A percentile compares a stretch with the other conserved stretches of the same genome.
Evolutionary conservation across 1,140 invertebrate genomes (phyloP).

Genomic region (Trichonephila clavata): DNA sequence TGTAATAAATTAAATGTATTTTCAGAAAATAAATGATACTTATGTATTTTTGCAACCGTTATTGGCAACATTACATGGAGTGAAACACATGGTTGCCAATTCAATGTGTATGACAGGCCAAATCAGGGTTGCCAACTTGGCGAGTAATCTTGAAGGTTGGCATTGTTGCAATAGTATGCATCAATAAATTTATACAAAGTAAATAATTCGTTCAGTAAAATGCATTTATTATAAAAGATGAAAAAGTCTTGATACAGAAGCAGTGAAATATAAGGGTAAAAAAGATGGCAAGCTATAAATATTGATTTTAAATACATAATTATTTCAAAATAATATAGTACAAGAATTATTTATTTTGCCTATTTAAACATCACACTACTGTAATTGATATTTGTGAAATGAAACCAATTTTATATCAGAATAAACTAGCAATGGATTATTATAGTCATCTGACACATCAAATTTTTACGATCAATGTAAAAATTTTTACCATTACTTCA

Average conservation of each 20-base stretch:
- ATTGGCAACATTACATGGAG: too few relatives aligned
- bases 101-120: too few relatives aligned
- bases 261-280: neutral
- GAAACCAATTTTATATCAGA: neutral
- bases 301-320: neutral
- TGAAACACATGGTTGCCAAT: too few relatives aligned
- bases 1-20: too few relatives aligned
- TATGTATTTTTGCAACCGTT: too few relatives aligned
- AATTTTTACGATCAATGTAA: neutral
- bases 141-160: too few relatives aligned
- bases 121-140: too few relatives aligned
- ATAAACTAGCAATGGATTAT: neutral
- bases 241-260: neutral
- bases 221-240: slow-evolving; percentile 19
- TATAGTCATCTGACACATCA: neutral
- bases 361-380: neutral
- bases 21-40: too few relatives aligned
- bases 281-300: neutral
- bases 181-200: too few relatives aligned
- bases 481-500: neutral
- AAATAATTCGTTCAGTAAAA: too few relatives aligned
- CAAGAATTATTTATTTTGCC: neutral
- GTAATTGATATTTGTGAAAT: neutral
- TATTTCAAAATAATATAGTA: neutral
- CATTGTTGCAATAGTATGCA: too few relatives aligned